phyloP scores from a whole-genome alignment of 2,797 vertebrate species.

The Labeo calbasu region DNA sequence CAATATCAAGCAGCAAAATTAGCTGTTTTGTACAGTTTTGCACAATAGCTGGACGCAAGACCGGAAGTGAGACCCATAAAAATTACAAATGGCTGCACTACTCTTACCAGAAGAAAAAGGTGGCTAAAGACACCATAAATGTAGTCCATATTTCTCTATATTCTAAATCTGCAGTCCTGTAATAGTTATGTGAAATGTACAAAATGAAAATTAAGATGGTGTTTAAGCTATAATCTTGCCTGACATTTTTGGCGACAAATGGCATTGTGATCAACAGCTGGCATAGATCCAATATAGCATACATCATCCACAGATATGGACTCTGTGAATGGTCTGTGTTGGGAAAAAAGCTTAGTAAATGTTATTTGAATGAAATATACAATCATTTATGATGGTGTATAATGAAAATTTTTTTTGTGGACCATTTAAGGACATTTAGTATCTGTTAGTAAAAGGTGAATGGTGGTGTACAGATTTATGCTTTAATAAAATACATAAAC shows the following conservation, averaged over 20 bases:
- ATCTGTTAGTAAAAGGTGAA: neutral
- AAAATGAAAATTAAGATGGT: neutral
- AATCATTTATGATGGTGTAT: neutral
- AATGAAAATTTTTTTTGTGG: neutral
- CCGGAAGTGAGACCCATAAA: too few relatives aligned
- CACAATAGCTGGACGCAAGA: too few relatives aligned
- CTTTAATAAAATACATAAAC: neutral
- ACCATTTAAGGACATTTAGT: neutral
- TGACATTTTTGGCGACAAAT: neutral
- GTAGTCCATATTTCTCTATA: neutral
- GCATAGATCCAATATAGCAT: neutral
- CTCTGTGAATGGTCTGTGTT: neutral
- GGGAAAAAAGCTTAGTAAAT: neutral
- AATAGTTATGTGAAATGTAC: neutral
- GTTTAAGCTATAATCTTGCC: neutral
- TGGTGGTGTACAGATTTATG: neutral
- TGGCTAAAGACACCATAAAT: neutral
- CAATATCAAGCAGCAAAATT: too few relatives aligned
- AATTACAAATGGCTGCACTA: too few relatives aligned
- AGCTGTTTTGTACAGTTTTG: too few relatives aligned
- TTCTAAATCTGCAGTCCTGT: neutral
- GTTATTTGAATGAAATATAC: neutral
- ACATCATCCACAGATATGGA: too few relatives aligned
- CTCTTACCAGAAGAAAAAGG: too few relatives aligned
- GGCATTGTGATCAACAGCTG: neutral